These are phyloP conservation scores for Taenaris catops DNA, from an alignment of 2,888 invertebrate genomes.

Conservation along the genomic window DNA sequence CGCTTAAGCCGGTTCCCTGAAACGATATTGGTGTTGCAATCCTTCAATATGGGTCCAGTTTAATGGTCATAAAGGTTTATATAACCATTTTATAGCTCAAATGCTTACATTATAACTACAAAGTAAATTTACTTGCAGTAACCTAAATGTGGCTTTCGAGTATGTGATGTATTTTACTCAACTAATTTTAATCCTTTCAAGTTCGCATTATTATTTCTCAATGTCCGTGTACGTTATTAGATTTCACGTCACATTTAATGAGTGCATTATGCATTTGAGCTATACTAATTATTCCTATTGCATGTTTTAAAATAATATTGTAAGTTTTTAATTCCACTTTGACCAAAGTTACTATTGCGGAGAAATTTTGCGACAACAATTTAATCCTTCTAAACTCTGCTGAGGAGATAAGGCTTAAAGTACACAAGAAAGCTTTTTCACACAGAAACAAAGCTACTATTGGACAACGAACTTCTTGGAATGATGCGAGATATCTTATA, in stretches of 20 bases:
- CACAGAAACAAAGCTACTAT: slow-evolving; percentile 19
- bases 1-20: slow-evolving; percentile 1
- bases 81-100: slow-evolving; percentile 7
- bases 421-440: slow-evolving; percentile 24
- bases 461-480: slow-evolving; percentile 22
- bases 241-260: too few species aligned
- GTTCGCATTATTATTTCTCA: too few species aligned
- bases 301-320: too few species aligned
- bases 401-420: slow-evolving; percentile 18
- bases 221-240: too few species aligned
- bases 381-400: slow-evolving; percentile 10
- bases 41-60: slow-evolving; percentile 6
- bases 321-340: too few species aligned
- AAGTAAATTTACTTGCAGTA: too few species aligned
- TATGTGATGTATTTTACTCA: too few species aligned
- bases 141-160: too few species aligned
- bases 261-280: too few species aligned
- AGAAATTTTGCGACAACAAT: not conserved
- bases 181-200: too few species aligned
- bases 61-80: slow-evolving; percentile 6
- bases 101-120: slow-evolving; percentile 7
- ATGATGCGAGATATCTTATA: slow-evolving; percentile 18
- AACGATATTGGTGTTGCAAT: slow-evolving; percentile 4
- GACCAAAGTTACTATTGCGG: too few species aligned
- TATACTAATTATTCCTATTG: too few species aligned